These are phyloP conservation scores for Aythya baeri DNA, from an alignment of 2,113 vertebrate species.

Conservation along the genomic window DNA sequence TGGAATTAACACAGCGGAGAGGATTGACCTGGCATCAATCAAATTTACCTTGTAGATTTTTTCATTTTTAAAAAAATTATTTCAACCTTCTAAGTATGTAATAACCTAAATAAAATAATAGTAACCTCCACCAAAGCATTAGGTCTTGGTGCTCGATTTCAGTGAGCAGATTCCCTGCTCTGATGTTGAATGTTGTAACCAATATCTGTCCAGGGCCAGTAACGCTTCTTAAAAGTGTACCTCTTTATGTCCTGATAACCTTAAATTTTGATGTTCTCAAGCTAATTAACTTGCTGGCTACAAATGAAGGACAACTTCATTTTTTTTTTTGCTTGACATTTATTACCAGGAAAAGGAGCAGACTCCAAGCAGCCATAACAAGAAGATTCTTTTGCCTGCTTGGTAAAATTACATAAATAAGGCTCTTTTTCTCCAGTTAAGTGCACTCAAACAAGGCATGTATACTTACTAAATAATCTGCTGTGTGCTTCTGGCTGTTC, in stretches of 20 bases:
- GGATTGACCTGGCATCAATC: background rate
- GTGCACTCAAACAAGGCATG: background rate
- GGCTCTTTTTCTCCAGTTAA: background rate
- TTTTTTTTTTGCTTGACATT: background rate
- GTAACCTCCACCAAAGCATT: background rate
- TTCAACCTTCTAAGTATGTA: background rate
- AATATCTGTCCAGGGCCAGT: accelerated
- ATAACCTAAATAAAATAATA: background rate
- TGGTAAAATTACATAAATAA: background rate
- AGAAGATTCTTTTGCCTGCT: background rate
- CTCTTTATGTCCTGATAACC: background rate
- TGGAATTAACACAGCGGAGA: background rate
- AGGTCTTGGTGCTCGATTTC: background rate
- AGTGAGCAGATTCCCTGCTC: background rate
- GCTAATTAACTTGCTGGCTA: background rate
- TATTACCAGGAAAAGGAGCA: background rate
- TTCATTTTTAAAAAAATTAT: background rate
- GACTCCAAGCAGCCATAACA: background rate
- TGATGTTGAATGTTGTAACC: background rate
- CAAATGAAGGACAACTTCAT: background rate
- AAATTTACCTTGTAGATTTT: accelerated
- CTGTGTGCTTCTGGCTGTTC: background rate
- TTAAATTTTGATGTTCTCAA: background rate
- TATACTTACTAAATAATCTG: background rate
- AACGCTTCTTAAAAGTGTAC: background rate